Conservation (phyloP, 2,113 vertebrate species). For the Silurus asotus region DNA sequence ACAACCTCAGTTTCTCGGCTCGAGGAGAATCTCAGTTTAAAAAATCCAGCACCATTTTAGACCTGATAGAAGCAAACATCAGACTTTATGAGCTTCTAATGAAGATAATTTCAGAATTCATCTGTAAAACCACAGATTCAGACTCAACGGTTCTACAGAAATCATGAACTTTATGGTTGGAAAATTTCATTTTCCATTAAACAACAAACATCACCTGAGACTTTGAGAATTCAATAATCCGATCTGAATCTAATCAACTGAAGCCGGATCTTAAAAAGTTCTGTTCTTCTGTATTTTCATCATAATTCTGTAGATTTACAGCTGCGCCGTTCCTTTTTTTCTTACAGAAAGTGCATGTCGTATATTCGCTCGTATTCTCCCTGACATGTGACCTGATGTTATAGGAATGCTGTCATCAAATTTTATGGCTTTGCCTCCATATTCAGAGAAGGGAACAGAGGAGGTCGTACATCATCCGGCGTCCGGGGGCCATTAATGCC, state of each 20-base stretch:
- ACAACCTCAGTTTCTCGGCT: too few species aligned
- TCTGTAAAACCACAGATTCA: background rate
- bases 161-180: too few species aligned
- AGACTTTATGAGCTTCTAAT: background rate
- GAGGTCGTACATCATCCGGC: background rate
- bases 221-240: background rate
- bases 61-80: background rate
- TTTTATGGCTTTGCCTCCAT: constrained; percentile 12
- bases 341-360: background rate
- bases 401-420: constrained; percentile 18
- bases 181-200: background rate
- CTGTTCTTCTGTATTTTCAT: background rate
- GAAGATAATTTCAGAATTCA: background rate
- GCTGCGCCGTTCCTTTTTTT: background rate
- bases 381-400: constrained; percentile 11
- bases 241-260: background rate
- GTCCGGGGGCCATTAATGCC: background rate
- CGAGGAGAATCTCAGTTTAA: too few species aligned
- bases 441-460: constrained; percentile 16
- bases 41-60: too few species aligned
- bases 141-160: background rate
- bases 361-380: background rate
- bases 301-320: background rate
- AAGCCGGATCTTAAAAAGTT: background rate
- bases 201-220: background rate